Evolutionary conservation across 37 sponge, comb jelly and placozoan species (phyloP).

Genomic region (Oscarella lobularis): DNA sequence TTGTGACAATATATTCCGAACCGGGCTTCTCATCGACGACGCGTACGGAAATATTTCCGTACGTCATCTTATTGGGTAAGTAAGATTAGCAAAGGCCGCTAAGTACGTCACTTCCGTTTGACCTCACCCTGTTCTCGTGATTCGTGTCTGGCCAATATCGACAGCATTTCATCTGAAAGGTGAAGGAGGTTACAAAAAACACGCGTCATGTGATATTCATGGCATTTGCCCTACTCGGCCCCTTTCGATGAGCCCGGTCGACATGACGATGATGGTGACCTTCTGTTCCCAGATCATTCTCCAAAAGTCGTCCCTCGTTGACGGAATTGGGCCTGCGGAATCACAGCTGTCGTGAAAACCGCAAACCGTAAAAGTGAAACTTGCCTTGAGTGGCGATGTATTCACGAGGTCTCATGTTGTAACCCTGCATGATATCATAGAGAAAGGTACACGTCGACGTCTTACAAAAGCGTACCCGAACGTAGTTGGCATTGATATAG

Average conservation of each 20-base stretch:
- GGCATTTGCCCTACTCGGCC: conserved; percentile 20
- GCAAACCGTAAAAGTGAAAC: background rate
- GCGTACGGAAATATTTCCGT: background rate
- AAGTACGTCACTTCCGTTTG: too few species aligned
- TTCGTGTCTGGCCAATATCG: conserved; percentile 47
- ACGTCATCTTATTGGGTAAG: background rate
- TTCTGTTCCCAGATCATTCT: conserved; percentile 65
- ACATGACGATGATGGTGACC: conserved; percentile 47
- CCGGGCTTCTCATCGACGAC: background rate
- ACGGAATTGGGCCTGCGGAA: conserved; percentile 31
- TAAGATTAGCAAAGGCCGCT: too few species aligned
- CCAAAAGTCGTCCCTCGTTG: conserved; percentile 64
- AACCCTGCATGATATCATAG: conserved; percentile 21
- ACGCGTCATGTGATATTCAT: background rate
- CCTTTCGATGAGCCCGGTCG: conserved; percentile 41
- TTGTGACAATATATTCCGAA: background rate
- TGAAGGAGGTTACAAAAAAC: background rate
- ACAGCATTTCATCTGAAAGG: conserved; percentile 35
- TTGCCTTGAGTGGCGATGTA: conserved; percentile 66
- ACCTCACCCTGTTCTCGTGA: background rate
- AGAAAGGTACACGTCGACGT: background rate
- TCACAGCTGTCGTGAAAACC: too few species aligned
- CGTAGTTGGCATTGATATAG: conserved; percentile 76
- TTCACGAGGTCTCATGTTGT: conserved; percentile 13
- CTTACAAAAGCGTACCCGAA: conserved; percentile 26